A percentile compares a stretch with the other conserved stretches of the same genome.
These are phyloP conservation scores for Drosophila leonis DNA, from an alignment of 2,888 invertebrate species.

Conservation along the genomic window DNA sequence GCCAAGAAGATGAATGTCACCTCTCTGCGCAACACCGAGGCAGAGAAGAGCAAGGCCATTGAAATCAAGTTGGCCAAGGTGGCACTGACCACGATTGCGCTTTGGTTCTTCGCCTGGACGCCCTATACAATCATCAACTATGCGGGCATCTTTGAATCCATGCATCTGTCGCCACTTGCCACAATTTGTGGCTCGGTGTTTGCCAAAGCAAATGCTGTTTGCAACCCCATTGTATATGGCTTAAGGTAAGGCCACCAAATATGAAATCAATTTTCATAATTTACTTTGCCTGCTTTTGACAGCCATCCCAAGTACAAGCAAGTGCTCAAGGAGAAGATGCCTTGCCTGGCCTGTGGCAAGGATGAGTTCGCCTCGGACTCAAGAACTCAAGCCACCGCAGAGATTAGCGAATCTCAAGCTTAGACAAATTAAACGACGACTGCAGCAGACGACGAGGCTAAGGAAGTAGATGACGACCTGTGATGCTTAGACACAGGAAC, in stretches of 20 bases:
- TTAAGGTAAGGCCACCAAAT: conserved; percentile 86
- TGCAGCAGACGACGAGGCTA: conserved; percentile 55
- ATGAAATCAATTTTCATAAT: accelerated
- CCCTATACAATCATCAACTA: conserved; percentile 88
- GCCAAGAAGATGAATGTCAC: conserved; percentile 89
- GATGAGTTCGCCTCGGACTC: conserved; percentile 72
- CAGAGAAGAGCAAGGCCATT: conserved; percentile 86
- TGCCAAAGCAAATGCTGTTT: conserved; percentile 88
- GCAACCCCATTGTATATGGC: conserved; percentile 88
- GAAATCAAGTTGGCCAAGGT: conserved; percentile 88
- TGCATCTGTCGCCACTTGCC: conserved; percentile 86
- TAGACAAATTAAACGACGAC: conserved; percentile 67
- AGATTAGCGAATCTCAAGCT: conserved; percentile 82
- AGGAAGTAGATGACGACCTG: conserved; percentile 26
- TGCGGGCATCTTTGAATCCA: conserved; percentile 86
- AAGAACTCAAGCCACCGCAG: conserved; percentile 82
- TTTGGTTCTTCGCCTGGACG: conserved; percentile 90
- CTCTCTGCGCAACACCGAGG: conserved; percentile 86
- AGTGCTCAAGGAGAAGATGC: conserved; percentile 88
- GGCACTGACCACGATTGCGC: conserved; percentile 88
- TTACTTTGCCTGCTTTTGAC: neutral
- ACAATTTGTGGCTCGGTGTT: conserved; percentile 88
- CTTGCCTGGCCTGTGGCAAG: conserved; percentile 87
- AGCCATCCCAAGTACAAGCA: conserved; percentile 88
- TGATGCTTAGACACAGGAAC: conserved; percentile 45